A percentile compares a stretch with the other conserved stretches of the same genome.
Conservation (phyloP, 2,888 invertebrate species). For the Drosophila kambysellisi region DNA sequence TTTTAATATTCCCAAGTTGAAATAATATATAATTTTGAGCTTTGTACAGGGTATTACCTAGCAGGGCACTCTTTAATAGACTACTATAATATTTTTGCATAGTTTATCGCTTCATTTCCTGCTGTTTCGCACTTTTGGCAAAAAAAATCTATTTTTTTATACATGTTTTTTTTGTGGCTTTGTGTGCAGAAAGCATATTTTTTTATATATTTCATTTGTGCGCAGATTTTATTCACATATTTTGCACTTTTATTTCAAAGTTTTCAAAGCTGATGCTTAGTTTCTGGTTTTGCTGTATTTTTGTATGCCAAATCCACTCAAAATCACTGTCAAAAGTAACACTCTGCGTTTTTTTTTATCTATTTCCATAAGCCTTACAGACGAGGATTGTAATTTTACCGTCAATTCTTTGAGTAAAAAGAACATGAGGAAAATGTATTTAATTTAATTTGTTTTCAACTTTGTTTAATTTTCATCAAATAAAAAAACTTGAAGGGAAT, state of each 20-base stretch:
- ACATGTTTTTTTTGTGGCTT: constrained; percentile 27
- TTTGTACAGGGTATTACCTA: constrained; percentile 2
- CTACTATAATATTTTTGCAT: constrained; percentile 46
- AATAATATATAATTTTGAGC: neutral
- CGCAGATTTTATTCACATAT: constrained; percentile 53
- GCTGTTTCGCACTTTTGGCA: constrained; percentile 47
- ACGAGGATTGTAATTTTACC: neutral
- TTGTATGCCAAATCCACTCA: constrained; percentile 50
- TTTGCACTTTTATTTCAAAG: constrained; percentile 40
- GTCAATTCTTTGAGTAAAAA: neutral
- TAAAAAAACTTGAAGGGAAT: neutral
- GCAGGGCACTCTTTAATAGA: constrained; percentile 13
- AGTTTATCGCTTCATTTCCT: constrained; percentile 72
- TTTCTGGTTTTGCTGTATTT: constrained; percentile 46
- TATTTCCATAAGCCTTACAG: constrained; percentile 22
- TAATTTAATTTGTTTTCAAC: neutral
- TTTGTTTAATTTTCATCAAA: neutral
- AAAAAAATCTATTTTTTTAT: constrained; percentile 50
- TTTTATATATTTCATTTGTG: constrained; percentile 38
- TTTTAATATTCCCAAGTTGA: neutral
- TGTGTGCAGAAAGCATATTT: constrained; percentile 58
- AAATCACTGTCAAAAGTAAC: constrained; percentile 38
- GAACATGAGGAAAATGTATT: neutral
- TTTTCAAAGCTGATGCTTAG: constrained; percentile 53
- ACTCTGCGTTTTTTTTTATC: constrained; percentile 65